A percentile compares a stretch with the other conserved stretches of the same genome.
Evolutionary conservation across 1,140 invertebrate genomes (phyloP).

Genomic region (Zeugodacus cucurbitae): DNA sequence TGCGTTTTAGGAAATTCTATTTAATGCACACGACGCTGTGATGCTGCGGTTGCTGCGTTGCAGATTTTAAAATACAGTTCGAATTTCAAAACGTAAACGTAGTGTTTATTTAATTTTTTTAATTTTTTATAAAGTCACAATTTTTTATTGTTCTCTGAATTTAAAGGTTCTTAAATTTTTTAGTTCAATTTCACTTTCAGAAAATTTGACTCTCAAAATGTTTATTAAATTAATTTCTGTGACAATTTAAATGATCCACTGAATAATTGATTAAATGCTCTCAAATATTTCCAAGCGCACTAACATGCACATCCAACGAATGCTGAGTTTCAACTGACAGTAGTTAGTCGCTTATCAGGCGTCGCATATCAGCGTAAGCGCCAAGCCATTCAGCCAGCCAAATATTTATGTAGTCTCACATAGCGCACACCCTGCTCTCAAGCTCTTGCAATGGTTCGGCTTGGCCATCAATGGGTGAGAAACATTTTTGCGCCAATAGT

Average conservation of each 20-base stretch:
- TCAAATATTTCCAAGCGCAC: neutral
- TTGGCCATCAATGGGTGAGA: neutral
- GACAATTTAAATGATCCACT: neutral
- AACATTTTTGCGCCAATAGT: neutral
- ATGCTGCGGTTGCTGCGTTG: neutral
- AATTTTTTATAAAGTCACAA: neutral
- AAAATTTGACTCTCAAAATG: neutral
- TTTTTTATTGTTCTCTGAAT: neutral
- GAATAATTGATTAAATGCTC: neutral
- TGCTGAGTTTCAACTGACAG: neutral
- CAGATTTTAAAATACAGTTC: neutral
- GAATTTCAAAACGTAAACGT: neutral
- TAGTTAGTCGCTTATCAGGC: slow-evolving; percentile 25
- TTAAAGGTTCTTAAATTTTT: too few relatives aligned
- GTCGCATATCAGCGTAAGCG: neutral
- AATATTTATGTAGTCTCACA: neutral
- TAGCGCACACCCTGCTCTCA: neutral
- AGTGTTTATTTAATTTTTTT: neutral
- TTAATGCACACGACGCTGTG: neutral
- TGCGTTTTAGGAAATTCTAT: neutral
- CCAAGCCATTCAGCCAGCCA: neutral
- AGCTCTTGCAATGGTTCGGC: neutral
- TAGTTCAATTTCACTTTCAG: neutral
- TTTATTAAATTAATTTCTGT: neutral
- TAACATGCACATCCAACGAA: slow-evolving; percentile 19